A percentile compares a stretch with the other conserved stretches of the same genome.
Conservation (phyloP, 2,797 vertebrate species). For the Eidolon dupreanum region DNA sequence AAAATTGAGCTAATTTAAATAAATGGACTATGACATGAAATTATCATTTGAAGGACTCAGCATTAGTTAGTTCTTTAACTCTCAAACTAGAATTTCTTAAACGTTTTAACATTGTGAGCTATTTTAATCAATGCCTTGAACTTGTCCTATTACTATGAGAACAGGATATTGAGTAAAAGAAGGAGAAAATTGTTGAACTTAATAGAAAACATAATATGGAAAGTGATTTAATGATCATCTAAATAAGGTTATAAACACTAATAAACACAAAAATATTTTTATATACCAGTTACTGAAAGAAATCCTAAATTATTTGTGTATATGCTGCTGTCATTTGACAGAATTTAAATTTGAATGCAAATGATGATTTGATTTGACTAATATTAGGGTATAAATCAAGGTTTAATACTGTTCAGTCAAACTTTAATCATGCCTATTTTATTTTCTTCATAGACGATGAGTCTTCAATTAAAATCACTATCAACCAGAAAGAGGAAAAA, state of each 20-base stretch:
- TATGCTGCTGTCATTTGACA: neutral
- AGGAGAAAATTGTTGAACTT: neutral
- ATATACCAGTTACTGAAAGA: neutral
- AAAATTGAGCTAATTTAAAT: conserved; percentile 40
- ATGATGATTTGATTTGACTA: neutral
- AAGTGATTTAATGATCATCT: neutral
- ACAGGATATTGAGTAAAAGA: neutral
- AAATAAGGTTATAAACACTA: neutral
- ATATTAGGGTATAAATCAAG: neutral
- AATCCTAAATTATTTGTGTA: neutral
- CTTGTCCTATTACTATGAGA: neutral
- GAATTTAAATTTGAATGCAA: neutral
- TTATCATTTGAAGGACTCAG: neutral
- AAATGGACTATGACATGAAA: neutral
- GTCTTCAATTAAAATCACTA: conserved; percentile 21
- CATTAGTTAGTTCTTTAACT: neutral
- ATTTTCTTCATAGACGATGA: neutral
- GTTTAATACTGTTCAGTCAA: neutral
- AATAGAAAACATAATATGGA: neutral
- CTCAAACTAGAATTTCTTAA: neutral
- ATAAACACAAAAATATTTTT: neutral
- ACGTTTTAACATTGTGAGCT: neutral
- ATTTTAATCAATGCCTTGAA: neutral
- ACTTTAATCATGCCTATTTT: neutral
- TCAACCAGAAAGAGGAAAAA: neutral